Evolutionary conservation across 2,888 invertebrate genomes (phyloP), one percentile per base, ranked within the genome.

Genomic region (Notocelia uddmanniana): DNA sequence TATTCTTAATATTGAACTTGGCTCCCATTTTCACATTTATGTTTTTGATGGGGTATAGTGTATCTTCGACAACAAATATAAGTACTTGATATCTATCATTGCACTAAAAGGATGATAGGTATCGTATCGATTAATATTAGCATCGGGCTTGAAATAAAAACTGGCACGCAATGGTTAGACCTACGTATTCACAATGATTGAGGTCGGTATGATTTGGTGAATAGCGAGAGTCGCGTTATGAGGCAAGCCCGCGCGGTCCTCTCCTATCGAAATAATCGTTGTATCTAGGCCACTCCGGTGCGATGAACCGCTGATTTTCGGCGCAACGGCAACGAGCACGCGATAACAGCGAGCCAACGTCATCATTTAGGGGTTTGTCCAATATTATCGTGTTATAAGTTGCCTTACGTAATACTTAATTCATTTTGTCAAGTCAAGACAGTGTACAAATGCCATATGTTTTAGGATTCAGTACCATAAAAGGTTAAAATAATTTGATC

Each of bases 211-310:
- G 21, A 59, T 45, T 60, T n/a, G 15, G 58, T 37, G 31, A 11
- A 45, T 26, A 26, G 41, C 11, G 23, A 41, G 45, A 60, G 23
- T 18, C 60, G 45, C 62, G 48, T 50, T 19, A 31, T 31, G 48
- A 62, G 50, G 62, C 60, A 45, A 63, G 62, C 34, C 34, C 31
- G 50, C 50, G n/a, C 15, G 41, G 52, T 59, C 50, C 64, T 70
- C 57, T 70, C 64, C 70, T 87, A 89, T 89, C 87, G 86, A 89
- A 90, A 89, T 89, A 71, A 89, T 89, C 86, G 81, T 80, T 78
- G 85, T 83, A 90, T 84, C 84, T 90, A 82, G 90, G 89, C 84
- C 82, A 89, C 85, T 84, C 76, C 81, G 84, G 90, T 87, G 77
- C 90, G 85, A 87, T 89, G 90, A 90, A 85, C 86, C 85, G 81